Percentiles rank a stretch among this genome's conserved stretches.
Conservation (phyloP, 2,888 invertebrate species). For the Pristionchus japonicus region DNA sequence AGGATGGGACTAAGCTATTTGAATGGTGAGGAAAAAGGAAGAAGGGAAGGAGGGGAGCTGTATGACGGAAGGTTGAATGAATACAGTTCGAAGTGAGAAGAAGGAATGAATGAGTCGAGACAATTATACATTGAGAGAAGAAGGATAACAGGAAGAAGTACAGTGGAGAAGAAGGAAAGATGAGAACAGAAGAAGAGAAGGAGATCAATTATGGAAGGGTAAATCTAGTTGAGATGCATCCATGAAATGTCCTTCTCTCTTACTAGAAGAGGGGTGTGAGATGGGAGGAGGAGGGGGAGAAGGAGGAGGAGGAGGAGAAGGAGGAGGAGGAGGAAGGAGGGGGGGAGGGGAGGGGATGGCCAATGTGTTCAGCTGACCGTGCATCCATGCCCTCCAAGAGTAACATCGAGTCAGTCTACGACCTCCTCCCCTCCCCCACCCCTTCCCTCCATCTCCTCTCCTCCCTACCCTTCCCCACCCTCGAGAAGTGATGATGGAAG, state of each 20-base stretch:
- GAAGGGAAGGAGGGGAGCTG: not conserved
- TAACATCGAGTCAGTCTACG: not conserved
- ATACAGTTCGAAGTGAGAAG: not conserved
- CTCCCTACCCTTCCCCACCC: not conserved
- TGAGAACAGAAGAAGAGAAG: not conserved
- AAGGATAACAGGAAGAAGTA: not conserved
- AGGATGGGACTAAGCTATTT: constrained; percentile 10
- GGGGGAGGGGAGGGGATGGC: not conserved
- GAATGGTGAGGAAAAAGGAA: constrained; percentile 6
- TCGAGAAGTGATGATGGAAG: not conserved
- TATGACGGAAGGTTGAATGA: not conserved
- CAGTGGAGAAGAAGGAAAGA: not conserved
- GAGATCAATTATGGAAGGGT: constrained; percentile 27
- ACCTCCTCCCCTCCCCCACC: not conserved
- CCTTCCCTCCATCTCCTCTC: not conserved
- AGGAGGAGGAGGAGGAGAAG: not conserved
- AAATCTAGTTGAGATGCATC: constrained; percentile 1
- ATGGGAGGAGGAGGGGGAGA: constrained; percentile 6
- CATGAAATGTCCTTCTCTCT: constrained; percentile 35
- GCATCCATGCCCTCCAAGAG: constrained; percentile 24
- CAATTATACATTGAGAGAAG: not conserved
- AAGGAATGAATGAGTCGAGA: not conserved
- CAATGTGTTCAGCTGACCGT: constrained; percentile 24
- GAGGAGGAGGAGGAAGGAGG: not conserved
- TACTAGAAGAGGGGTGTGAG: constrained; percentile 1